A percentile compares a stretch with the other conserved stretches of the same genome.
phyloP scores from a whole-genome alignment of 30 jellyfish, hydroid and myxozoan species.

The Rhopilema esculentum region DNA sequence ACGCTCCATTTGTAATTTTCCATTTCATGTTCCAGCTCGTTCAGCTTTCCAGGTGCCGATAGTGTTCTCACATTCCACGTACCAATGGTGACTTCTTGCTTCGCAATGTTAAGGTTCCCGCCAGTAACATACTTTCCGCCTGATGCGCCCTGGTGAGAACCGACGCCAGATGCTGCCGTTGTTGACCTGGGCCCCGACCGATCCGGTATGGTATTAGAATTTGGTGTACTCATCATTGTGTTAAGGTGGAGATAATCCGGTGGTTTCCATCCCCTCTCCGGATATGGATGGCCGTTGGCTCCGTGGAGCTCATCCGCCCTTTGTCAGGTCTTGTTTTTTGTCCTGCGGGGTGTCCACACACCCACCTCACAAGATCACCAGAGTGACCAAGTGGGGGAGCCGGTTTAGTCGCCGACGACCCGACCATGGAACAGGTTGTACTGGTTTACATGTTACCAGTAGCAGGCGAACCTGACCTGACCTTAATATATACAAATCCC shows the following conservation, averaged over 20 bases:
- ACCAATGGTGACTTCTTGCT: conserved; percentile 57
- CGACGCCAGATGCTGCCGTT: conserved; percentile 58
- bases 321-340: conserved; percentile 60
- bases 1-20: conserved; percentile 35
- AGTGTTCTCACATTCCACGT: conserved; percentile 72
- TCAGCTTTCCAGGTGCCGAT: conserved; percentile 34
- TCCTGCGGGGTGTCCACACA: conserved; percentile 69
- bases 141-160: conserved; percentile 48
- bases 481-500: too few species aligned
- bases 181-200: conserved; percentile 69
- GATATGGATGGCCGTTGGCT: conserved; percentile 65
- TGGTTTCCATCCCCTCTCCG: conserved; percentile 58
- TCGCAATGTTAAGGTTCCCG: conserved; percentile 27
- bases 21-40: conserved; percentile 56
- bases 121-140: conserved; percentile 45
- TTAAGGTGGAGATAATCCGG: conserved; percentile 42
- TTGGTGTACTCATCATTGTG: conserved; percentile 42
- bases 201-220: conserved; percentile 44
- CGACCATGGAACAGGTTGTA: conserved; percentile 43
- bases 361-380: conserved; percentile 55
- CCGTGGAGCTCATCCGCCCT: conserved; percentile 66
- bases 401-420: conserved; percentile 46
- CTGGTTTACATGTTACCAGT: conserved; percentile 51
- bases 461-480: conserved; percentile 10
- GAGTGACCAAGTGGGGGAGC: conserved; percentile 40